A percentile compares a stretch with the other conserved stretches of the same genome.
phyloP scores from a whole-genome alignment of 2,797 vertebrate species.

The Lacerta bilineata region DNA sequence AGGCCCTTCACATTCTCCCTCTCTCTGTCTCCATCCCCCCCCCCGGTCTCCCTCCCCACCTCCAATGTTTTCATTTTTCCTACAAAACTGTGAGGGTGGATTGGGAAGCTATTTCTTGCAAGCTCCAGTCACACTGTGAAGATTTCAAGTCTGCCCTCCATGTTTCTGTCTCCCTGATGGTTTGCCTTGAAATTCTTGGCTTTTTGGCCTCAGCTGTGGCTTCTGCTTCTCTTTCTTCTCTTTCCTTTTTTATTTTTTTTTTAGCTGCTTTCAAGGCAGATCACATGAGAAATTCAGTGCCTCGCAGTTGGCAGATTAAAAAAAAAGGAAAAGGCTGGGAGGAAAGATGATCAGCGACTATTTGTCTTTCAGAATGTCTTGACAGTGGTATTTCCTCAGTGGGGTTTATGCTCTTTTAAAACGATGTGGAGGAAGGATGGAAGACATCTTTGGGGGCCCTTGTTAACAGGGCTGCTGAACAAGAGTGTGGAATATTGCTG shows the following conservation, averaged over 20 bases:
- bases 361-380: slow-evolving; percentile 28
- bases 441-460: no score
- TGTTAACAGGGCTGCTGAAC: no score
- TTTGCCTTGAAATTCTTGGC: slow-evolving; percentile 36
- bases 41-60: no score
- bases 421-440: background rate
- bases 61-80: background rate
- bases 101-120: slow-evolving; percentile 8
- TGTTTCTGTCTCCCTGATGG: slow-evolving; percentile 26
- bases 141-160: slow-evolving; percentile 17
- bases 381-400: background rate
- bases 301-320: slow-evolving; percentile 6
- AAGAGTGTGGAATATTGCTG: no score
- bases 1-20: background rate
- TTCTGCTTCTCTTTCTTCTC: background rate
- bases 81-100: background rate
- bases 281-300: slow-evolving; percentile 25
- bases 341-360: slow-evolving; percentile 24
- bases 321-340: slow-evolving; percentile 26
- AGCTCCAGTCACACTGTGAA: slow-evolving; percentile 4
- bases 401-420: slow-evolving; percentile 1
- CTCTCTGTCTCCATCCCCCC: no score
- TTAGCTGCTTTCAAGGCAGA: slow-evolving; percentile 31
- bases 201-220: slow-evolving; percentile 37
- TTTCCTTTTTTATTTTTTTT: background rate